phyloP scores from a whole-genome alignment of 2,888 invertebrate genomes.

The Hyposoter didymator region DNA sequence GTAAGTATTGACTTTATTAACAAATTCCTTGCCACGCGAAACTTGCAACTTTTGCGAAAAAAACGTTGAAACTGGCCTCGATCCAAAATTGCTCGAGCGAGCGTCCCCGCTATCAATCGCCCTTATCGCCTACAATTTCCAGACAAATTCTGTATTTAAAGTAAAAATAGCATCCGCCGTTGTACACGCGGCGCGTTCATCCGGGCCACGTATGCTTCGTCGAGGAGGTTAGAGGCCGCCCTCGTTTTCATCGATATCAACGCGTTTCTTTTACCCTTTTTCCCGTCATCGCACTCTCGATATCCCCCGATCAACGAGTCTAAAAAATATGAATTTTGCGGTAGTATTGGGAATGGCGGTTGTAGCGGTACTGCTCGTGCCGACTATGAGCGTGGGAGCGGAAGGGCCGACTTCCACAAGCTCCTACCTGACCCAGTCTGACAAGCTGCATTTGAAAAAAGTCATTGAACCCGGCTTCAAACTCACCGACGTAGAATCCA shows the following conservation, averaged over 20 bases:
- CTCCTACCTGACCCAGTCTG: conserved; percentile 78
- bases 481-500: conserved; percentile 86
- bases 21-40: neutral
- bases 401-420: conserved; percentile 77
- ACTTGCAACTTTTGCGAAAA: neutral
- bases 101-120: too few relatives aligned
- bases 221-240: neutral
- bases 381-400: conserved; percentile 19
- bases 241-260: too few relatives aligned
- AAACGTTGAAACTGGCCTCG: neutral
- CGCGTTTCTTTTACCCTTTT: neutral
- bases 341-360: conserved; percentile 3
- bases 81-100: neutral
- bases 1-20: neutral
- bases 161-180: neutral
- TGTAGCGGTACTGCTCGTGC: neutral
- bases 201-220: neutral
- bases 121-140: neutral
- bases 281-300: neutral
- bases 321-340: conserved; percentile 39
- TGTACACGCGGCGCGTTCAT: neutral
- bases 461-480: conserved; percentile 79
- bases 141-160: neutral
- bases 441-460: conserved; percentile 78
- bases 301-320: neutral